These are phyloP conservation scores for Harmothoe impar DNA, from an alignment of 2,888 invertebrate genomes.

Conservation along the genomic window DNA sequence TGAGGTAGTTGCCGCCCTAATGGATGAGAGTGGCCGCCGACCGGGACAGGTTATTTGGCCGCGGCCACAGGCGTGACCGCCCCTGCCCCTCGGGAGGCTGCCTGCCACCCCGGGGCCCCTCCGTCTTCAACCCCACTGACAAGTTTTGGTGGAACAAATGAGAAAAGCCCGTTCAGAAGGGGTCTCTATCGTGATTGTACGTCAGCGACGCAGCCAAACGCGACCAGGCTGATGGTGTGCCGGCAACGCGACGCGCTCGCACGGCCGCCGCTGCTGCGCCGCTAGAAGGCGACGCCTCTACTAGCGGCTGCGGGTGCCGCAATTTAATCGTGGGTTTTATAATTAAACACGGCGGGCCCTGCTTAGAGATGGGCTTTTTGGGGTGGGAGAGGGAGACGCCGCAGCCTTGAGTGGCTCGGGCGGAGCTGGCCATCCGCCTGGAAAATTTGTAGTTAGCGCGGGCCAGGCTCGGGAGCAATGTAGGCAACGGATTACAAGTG, in stretches of 20 bases:
- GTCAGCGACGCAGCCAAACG: slow-evolving; percentile 54
- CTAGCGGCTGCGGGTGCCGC: not conserved
- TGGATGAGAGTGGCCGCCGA: slow-evolving; percentile 21
- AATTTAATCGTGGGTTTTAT: slow-evolving; percentile 55
- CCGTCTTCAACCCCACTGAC: slow-evolving; percentile 61
- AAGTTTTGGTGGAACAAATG: slow-evolving; percentile 62
- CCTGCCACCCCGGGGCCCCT: slow-evolving; percentile 56
- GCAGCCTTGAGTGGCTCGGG: slow-evolving; percentile 27
- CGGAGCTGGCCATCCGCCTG: slow-evolving; percentile 48
- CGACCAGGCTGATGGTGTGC: slow-evolving; percentile 41
- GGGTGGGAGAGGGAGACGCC: slow-evolving; percentile 40
- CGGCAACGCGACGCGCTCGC: slow-evolving; percentile 16
- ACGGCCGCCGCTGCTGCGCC: not conserved
- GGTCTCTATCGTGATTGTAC: slow-evolving; percentile 59
- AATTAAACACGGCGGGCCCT: slow-evolving; percentile 46
- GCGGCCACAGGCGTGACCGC: slow-evolving; percentile 57
- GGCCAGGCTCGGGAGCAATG: slow-evolving; percentile 46
- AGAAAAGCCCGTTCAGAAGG: slow-evolving; percentile 50
- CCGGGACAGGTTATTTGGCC: slow-evolving; percentile 55
- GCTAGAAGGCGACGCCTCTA: not conserved
- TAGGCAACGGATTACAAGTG: slow-evolving; percentile 56
- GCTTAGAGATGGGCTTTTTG: slow-evolving; percentile 28
- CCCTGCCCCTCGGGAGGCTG: slow-evolving; percentile 59
- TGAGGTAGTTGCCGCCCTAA: slow-evolving; percentile 56
- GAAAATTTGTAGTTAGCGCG: slow-evolving; percentile 58